These are phyloP conservation scores for Teleogryllus occipitalis DNA, from an alignment of 1,140 invertebrate species.

Conservation along the genomic window DNA sequence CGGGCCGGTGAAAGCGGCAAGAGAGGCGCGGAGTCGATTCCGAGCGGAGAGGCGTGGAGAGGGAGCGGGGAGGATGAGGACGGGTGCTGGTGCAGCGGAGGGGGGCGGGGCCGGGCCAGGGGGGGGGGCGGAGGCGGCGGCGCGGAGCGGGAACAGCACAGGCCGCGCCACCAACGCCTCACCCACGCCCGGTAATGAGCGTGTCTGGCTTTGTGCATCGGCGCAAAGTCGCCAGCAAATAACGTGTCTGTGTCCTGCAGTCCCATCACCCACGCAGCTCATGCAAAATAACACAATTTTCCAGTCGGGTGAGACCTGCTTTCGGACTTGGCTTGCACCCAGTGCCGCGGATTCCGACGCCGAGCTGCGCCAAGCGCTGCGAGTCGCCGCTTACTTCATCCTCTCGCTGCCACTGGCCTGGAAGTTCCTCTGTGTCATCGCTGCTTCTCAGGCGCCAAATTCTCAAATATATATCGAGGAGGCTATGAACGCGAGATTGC, in stretches of 20 bases:
- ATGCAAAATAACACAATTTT: conserved; percentile 6
- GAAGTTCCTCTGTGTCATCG: no score
- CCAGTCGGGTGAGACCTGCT: background rate
- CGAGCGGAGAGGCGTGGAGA: background rate
- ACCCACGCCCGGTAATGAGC: background rate
- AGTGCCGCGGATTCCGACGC: background rate
- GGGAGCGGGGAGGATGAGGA: no score
- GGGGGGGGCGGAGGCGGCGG: background rate
- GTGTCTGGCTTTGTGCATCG: background rate
- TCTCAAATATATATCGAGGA: no score
- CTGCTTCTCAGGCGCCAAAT: no score
- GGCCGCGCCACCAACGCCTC: background rate
- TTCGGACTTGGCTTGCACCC: background rate
- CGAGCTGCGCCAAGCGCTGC: background rate
- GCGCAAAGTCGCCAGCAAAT: background rate
- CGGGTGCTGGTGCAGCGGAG: no score
- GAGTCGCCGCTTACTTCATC: background rate
- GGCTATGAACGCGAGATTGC: no score
- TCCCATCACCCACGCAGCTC: background rate
- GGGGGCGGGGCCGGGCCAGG: no score
- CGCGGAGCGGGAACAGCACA: background rate
- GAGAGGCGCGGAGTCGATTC: no score
- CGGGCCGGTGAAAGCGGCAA: background rate
- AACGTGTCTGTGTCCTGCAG: background rate
- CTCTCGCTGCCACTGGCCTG: no score